Evolutionary conservation across 2,113 vertebrate species (phyloP), one percentile per base, ranked within the genome.

Genomic region (Anas platyrhynchos): DNA sequence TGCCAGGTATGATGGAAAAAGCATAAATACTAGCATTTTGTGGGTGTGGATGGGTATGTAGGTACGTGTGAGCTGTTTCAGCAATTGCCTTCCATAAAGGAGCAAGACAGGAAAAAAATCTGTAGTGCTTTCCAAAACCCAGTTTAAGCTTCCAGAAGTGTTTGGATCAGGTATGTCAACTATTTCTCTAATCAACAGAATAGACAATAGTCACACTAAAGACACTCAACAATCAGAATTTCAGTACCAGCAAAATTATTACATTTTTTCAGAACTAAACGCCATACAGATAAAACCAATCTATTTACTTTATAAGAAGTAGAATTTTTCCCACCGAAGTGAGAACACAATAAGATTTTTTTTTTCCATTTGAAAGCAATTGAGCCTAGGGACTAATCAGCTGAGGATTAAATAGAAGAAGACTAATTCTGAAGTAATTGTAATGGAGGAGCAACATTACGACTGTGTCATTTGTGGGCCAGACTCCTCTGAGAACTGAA

Each of bases 271-370:
- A 59, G 83, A 94, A 89, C 84, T 91, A 95, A 94, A 44, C 55
- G 27, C n/a, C 58, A 59, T 46, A 22, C 63, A 89, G 82, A 87
- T 44, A 84, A 94, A 94, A 72, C 0, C 78, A 80, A 85, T 67
- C 86, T 95, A 56, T 92, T 95, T 88, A 71, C 81, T 87, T 95
- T 91, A 88, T 93, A 82, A 89, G 59, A 91, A 94, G 93, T 52
- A 91, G 87, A 85, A 36, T 95, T 86, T 89, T 79, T 65, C 84
- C 84, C 84, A 92, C 55, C 76, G 71, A 95, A 94, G 46, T 8
- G 4, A 94, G 92, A 94, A 26, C 82, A 88, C 84, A 83, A 94
- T 89, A 94, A 89, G 84, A 89, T 48, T 48, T 48, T 46, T 87
- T 96, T 91, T 86, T 87, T 85, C 91, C 31, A 1, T 94, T 85